A percentile compares a stretch with the other conserved stretches of the same genome.
Conservation (phyloP, 2,797 vertebrate species). For the Triplophysa yarkandensis region DNA sequence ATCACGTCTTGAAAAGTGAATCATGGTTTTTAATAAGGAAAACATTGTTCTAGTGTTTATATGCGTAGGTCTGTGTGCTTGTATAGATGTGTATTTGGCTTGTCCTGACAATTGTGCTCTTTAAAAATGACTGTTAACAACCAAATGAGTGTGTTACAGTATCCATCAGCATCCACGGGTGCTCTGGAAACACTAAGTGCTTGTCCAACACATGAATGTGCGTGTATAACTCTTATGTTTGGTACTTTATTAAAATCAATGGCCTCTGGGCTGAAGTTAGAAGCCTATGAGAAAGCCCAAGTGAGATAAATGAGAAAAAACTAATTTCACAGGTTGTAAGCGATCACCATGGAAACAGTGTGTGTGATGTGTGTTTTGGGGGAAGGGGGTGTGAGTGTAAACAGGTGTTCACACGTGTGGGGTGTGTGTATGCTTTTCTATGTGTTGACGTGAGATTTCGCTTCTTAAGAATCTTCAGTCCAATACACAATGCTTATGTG, state of each 20-base stretch:
- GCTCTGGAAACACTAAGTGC: neutral
- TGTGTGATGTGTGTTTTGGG: constrained; percentile 45
- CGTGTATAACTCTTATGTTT: neutral
- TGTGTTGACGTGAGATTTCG: neutral
- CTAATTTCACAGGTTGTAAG: constrained; percentile 33
- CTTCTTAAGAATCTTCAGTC: neutral
- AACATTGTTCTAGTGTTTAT: neutral
- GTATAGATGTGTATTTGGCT: neutral
- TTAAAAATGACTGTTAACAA: constrained; percentile 21
- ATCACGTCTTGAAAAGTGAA: constrained; percentile 31
- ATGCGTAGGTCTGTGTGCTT: neutral
- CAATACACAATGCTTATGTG: neutral
- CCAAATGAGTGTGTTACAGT: neutral
- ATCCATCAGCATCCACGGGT: neutral
- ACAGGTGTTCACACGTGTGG: constrained; percentile 44
- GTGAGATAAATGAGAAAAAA: constrained; percentile 10
- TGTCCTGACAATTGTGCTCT: constrained; percentile 21
- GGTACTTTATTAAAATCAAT: neutral
- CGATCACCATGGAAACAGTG: constrained; percentile 59
- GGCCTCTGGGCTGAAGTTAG: neutral
- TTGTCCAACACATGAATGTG: constrained; percentile 8
- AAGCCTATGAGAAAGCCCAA: constrained; percentile 5
- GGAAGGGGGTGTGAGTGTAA: constrained; percentile 40
- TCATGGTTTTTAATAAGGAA: constrained; percentile 27
- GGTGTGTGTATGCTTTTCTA: constrained; percentile 27